phyloP scores from a whole-genome alignment of 2,797 vertebrate species.

The Macroramphosus scolopax region DNA sequence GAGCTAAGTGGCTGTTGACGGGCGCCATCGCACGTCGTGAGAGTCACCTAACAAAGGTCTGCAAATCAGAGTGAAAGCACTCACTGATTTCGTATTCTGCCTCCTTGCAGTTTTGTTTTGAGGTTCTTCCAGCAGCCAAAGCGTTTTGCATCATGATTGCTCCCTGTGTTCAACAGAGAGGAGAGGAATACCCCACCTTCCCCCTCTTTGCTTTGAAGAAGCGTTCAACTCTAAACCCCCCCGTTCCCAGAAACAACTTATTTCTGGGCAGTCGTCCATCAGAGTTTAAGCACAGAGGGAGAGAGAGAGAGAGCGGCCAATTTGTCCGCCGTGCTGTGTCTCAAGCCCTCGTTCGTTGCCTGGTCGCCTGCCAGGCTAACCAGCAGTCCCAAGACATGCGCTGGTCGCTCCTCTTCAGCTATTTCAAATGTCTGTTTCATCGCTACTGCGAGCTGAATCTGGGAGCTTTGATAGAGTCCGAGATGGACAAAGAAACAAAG shows the following conservation, averaged over 20 bases:
- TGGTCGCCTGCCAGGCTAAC: conserved; percentile 56
- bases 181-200: conserved; percentile 17
- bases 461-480: conserved; percentile 35
- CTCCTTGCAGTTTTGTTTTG: conserved; percentile 29
- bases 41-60: conserved; percentile 20
- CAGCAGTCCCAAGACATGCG: conserved; percentile 38
- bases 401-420: conserved; percentile 43
- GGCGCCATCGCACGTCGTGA: conserved; percentile 31
- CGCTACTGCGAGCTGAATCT: conserved; percentile 32
- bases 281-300: conserved; percentile 22
- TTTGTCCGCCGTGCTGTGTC: conserved; percentile 50
- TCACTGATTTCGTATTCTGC: conserved; percentile 36
- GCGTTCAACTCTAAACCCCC: conserved; percentile 30
- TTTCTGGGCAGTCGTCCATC: conserved; percentile 64
- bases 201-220: conserved; percentile 37
- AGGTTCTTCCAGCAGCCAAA: conserved; percentile 38
- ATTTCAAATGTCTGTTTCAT: conserved; percentile 36
- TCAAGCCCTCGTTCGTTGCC: conserved; percentile 39
- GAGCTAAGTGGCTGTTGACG: conserved; percentile 57
- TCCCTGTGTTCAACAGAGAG: conserved; percentile 44
- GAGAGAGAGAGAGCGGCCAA: conserved; percentile 25
- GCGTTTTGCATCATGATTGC: conserved; percentile 46
- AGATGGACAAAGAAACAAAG: conserved; percentile 22
- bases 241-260: conserved; percentile 55
- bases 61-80: conserved; percentile 20